Percentiles rank a stretch among this genome's conserved stretches.
These are phyloP conservation scores for Papilio glaucus DNA, from an alignment of 1,140 invertebrate species.

Conservation along the genomic window DNA sequence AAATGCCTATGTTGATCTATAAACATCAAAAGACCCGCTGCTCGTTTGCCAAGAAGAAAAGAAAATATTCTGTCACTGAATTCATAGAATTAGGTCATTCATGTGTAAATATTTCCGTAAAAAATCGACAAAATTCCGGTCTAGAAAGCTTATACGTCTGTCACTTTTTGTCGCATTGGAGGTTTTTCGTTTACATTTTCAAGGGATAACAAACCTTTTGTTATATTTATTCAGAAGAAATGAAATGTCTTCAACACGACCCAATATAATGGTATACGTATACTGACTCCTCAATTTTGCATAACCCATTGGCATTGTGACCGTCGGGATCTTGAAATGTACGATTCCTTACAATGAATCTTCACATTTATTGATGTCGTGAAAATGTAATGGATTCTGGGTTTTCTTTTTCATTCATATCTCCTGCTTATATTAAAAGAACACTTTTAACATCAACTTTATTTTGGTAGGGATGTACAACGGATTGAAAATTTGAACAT, in stretches of 20 bases:
- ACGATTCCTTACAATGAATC: background rate
- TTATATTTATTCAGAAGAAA: slow-evolving; percentile 19
- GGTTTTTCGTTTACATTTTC: slow-evolving; percentile 18
- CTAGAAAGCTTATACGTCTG: background rate
- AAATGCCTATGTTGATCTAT: no score
- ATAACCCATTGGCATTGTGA: slow-evolving; percentile 12
- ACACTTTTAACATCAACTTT: no score
- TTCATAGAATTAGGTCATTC: background rate
- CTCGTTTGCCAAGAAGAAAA: background rate
- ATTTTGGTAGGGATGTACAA: no score
- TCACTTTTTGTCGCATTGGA: background rate
- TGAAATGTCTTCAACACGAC: slow-evolving; percentile 4
- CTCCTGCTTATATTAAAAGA: background rate
- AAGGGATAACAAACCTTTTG: background rate
- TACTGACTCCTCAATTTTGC: background rate
- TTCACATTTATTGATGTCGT: background rate
- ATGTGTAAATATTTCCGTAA: background rate
- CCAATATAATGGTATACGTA: slow-evolving; percentile 12
- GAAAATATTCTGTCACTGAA: background rate
- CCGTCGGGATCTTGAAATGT: slow-evolving; percentile 4
- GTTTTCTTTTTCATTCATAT: background rate
- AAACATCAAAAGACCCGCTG: background rate
- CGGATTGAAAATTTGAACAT: no score
- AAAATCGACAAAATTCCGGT: background rate
- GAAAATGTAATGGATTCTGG: background rate